These are phyloP conservation scores for Poecilia picta DNA, from an alignment of 2,797 vertebrate species.

Conservation along the genomic window DNA sequence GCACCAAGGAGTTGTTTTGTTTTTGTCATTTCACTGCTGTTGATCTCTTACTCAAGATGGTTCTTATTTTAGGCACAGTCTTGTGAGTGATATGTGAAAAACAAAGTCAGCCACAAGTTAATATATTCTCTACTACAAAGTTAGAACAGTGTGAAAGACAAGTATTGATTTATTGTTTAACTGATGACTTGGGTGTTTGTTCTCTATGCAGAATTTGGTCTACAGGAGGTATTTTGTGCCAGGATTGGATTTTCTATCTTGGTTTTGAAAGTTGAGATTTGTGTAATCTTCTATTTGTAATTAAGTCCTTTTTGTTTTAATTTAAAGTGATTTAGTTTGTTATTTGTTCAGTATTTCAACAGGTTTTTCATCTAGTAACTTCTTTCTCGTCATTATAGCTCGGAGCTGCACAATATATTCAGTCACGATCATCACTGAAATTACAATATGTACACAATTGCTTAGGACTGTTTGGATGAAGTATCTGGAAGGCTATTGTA, in stretches of 20 bases:
- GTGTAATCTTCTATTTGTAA: not conserved
- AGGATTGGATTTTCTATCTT: not conserved
- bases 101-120: not conserved
- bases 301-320: not conserved
- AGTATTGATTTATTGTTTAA: not conserved
- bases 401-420: not conserved
- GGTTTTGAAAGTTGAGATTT: not conserved
- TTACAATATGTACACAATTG: not conserved
- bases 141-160: not conserved
- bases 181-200: not conserved
- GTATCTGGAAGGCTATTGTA: not conserved
- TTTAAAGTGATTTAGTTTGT: not conserved
- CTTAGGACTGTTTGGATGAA: not conserved
- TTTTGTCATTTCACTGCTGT: not conserved
- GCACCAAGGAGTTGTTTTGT: not conserved
- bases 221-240: not conserved
- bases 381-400: not conserved
- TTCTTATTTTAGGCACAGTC: not conserved
- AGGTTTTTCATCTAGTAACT: not conserved
- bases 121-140: not conserved
- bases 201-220: not conserved
- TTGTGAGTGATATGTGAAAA: not conserved
- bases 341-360: not conserved
- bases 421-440: not conserved
- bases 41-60: no score